Conservation (phyloP, 2,888 invertebrate species). For the Rotaria sp. region DNA sequence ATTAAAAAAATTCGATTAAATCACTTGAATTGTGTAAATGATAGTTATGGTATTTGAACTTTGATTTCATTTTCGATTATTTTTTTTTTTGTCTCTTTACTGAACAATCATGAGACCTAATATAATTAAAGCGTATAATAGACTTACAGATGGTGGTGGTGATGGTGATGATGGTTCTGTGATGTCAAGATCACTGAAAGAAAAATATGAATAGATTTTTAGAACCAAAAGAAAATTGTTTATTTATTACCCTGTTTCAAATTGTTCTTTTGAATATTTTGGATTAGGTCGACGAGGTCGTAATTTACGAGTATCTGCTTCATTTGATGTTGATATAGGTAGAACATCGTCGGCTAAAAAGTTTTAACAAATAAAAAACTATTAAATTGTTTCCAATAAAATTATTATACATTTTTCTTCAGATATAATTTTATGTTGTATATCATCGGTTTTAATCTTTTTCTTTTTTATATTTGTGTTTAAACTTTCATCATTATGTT, state of each 20-base stretch:
- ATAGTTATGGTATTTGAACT: no score
- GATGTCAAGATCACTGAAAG: not conserved
- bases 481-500: not conserved
- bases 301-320: not conserved
- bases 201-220: not conserved
- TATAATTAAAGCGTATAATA: not conserved
- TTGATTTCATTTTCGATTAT: no score
- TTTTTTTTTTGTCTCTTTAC: no score
- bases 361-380: no score
- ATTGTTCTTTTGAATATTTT: constrained; percentile 17
- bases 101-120: no score
- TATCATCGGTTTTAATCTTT: not conserved
- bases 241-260: not conserved
- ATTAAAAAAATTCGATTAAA: no score
- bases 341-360: not conserved
- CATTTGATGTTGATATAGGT: not conserved
- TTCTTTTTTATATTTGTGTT: not conserved
- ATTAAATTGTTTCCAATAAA: not conserved
- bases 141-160: not conserved
- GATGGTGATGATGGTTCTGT: not conserved
- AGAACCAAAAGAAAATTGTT: not conserved
- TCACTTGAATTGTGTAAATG: no score
- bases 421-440: not conserved
- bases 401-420: not conserved
- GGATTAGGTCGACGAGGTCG: constrained; percentile 7